Percentiles rank a stretch among this genome's conserved stretches.
phyloP scores from a whole-genome alignment of 2,113 vertebrate genomes.

The Ptychochromis oligacanthus region DNA sequence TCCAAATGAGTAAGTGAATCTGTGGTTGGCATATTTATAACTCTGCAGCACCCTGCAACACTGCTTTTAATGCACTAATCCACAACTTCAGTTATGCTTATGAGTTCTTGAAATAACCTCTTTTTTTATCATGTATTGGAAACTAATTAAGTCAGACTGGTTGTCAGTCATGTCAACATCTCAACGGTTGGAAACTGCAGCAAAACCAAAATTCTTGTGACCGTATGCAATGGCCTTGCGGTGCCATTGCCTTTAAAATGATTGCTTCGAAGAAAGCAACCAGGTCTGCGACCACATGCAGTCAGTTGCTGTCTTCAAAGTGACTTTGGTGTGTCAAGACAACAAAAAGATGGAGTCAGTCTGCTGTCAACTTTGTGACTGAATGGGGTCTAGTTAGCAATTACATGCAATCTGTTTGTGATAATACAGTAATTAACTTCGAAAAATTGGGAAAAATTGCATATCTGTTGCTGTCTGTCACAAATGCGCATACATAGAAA shows the following conservation, averaged over 20 bases:
- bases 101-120: background rate
- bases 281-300: background rate
- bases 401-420: background rate
- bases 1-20: slow-evolving; percentile 19
- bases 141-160: background rate
- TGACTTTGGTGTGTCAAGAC: no score
- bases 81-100: background rate
- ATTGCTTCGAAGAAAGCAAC: no score
- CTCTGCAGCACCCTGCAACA: slow-evolving; percentile 3
- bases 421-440: background rate
- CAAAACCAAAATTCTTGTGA: background rate
- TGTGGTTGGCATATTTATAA: slow-evolving; percentile 23
- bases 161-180: no score
- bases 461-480: background rate
- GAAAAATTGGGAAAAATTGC: background rate
- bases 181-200: no score
- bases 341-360: no score
- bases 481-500: background rate
- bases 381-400: background rate
- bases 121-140: background rate
- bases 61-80: slow-evolving; percentile 6
- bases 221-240: no score
- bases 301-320: background rate
- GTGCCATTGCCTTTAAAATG: background rate
- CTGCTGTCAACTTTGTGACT: no score